phyloP scores from a whole-genome alignment of 2,797 vertebrate genomes.

The Myiotriccus ornatus region DNA sequence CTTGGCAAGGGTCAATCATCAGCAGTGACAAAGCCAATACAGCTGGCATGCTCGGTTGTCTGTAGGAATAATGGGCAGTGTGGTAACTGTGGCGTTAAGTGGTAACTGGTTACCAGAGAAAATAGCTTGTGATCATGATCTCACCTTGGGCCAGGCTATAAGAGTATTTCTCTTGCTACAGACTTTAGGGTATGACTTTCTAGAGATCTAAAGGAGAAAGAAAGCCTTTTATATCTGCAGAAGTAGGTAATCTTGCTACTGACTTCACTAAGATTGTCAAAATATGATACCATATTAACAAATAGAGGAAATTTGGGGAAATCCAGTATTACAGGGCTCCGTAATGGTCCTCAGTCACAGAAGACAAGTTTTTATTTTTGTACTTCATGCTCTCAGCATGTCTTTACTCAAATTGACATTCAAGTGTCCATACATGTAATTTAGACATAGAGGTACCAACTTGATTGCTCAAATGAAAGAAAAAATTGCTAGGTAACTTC shows the following conservation, averaged over 20 bases:
- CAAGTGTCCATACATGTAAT: neutral
- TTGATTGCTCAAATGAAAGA: neutral
- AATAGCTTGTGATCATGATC: neutral
- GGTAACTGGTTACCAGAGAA: neutral
- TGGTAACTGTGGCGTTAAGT: neutral
- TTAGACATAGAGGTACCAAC: neutral
- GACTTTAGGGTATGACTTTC: neutral
- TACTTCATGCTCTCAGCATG: neutral
- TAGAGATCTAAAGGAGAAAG: neutral
- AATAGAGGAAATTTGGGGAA: neutral
- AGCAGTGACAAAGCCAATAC: neutral
- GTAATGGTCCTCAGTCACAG: neutral
- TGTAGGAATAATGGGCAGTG: neutral
- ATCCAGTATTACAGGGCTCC: neutral
- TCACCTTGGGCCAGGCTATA: neutral
- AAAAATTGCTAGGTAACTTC: neutral
- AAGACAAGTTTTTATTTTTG: neutral
- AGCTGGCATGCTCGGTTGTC: neutral
- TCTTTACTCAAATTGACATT: neutral
- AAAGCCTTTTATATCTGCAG: neutral
- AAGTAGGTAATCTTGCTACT: neutral
- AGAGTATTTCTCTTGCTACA: neutral
- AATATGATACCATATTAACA: rapidly evolving
- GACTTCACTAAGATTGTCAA: neutral
- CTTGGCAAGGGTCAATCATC: neutral